Base-by-base conservation (phyloP, 2,113 vertebrate genomes). In the Madoqua kirkii region DNA sequence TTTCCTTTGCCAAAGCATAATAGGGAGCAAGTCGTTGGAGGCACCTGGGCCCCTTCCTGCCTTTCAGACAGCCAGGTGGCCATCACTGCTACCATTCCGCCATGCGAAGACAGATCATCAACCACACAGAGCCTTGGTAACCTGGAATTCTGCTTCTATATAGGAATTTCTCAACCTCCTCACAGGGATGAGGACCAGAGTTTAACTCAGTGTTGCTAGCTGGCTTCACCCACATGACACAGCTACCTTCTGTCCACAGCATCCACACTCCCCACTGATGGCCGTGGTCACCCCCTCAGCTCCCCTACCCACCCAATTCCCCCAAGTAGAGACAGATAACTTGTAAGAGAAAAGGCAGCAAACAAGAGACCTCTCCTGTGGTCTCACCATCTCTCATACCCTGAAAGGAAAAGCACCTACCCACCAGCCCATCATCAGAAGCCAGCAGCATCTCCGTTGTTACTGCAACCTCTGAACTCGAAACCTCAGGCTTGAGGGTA, bases 401-500 rank as follows among this genome's bases (percentile, higher is more conserved):
- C 54, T 25, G 59, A 87, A 8, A 33, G 9, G 21, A 19, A 33
- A 64, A 17, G 6, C 19, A 1, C 15, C 0, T 21, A 3, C 10
- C 1, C 12, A 1, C 11, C 16, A 33, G 31, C 27, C 36, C 36
- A 17, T 5, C 25, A 0, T 7, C 84, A 27, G 10, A 29, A 86
- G 54, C 52, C 33, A 9, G 43, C 33, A 21, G n/a, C 2, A 33
- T 15, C 71, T 31, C 23, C 31, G 0, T 59, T 0, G 23, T 36
- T 59, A 50, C 48, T n/a, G 50, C 25, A 33, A 12, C 25, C 45
- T 52, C 11, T 29, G 40, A 89, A 89, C n/a, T 15, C 23, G 7
- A 54, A 86, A n/a, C 12, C 1, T 99, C 99, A 84, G 13, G 11
- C n/a, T 48, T 81, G 16, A 67, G 19, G 21, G 27, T 16, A 23